Conservation (phyloP, 2,797 vertebrate genomes). For the Gymnodraco acuticeps region DNA sequence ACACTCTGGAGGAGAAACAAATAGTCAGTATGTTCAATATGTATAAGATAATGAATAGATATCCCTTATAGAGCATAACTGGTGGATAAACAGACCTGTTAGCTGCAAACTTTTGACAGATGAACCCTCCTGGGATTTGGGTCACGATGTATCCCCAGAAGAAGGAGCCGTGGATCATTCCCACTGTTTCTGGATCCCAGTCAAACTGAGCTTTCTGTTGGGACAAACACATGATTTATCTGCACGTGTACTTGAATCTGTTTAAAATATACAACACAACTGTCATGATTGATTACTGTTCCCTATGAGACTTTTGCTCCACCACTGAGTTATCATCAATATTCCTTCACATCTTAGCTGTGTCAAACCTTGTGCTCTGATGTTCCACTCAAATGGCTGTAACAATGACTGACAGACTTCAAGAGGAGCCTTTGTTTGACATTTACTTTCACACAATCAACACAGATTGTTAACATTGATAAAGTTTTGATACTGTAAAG, state of each 20-base stretch:
- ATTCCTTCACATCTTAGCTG: background rate
- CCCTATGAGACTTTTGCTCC: background rate
- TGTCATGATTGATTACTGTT: background rate
- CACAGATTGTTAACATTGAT: background rate
- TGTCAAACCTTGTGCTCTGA: background rate
- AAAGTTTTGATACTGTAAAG: background rate
- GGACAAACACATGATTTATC: constrained; percentile 11
- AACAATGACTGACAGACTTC: background rate
- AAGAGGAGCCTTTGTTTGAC: background rate
- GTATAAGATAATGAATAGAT: background rate
- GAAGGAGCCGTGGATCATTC: constrained; percentile 95
- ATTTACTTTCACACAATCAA: background rate
- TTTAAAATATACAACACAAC: background rate
- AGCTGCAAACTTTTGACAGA: constrained; percentile 95
- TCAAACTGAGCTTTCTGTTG: constrained; percentile 91
- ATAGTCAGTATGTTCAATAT: background rate
- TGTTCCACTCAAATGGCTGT: background rate
- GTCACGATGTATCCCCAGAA: constrained; percentile 99
- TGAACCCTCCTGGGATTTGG: constrained; percentile 95
- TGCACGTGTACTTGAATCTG: background rate
- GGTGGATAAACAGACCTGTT: constrained; percentile 86
- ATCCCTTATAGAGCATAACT: background rate
- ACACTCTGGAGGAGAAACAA: constrained; percentile 82
- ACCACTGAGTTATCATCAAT: constrained; percentile 25
- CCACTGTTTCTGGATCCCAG: constrained; percentile 95